phyloP scores from a whole-genome alignment of 2,888 invertebrate species.

The Peribatodes rhomboidaria region DNA sequence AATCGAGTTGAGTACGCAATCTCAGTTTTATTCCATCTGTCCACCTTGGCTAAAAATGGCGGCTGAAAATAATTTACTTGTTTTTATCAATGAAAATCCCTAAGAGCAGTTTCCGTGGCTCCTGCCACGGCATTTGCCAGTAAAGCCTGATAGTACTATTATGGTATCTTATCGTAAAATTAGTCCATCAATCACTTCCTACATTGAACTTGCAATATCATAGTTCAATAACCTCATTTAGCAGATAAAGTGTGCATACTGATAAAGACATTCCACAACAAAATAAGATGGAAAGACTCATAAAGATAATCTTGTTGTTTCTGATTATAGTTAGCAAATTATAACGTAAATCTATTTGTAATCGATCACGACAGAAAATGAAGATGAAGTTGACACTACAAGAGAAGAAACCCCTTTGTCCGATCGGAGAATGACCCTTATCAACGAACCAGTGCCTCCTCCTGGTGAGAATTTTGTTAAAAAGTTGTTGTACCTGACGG shows the following conservation, averaged over 20 bases:
- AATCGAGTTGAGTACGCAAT: no score
- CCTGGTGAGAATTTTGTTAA: constrained; percentile 53
- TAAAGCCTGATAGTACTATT: no score
- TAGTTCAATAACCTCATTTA: constrained; percentile 15
- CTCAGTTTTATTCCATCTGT: no score
- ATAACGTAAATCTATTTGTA: constrained; percentile 18
- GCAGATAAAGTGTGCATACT: constrained; percentile 3
- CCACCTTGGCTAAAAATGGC: no score
- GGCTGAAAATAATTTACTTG: no score
- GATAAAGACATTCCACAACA: neutral
- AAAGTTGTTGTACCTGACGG: neutral
- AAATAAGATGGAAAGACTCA: neutral
- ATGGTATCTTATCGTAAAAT: neutral
- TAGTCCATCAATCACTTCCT: constrained; percentile 6
- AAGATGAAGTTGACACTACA: constrained; percentile 59
- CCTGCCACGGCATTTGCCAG: no score
- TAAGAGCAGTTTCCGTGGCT: no score
- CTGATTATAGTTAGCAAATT: no score
- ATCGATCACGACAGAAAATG: constrained; percentile 46
- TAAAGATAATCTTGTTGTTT: neutral
- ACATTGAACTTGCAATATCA: constrained; percentile 8
- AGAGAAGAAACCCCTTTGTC: constrained; percentile 71
- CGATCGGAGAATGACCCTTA: constrained; percentile 80
- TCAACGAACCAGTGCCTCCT: constrained; percentile 63
- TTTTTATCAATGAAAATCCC: no score